phyloP scores from a whole-genome alignment of 2,113 vertebrate species.

The Gyps fulvus region DNA sequence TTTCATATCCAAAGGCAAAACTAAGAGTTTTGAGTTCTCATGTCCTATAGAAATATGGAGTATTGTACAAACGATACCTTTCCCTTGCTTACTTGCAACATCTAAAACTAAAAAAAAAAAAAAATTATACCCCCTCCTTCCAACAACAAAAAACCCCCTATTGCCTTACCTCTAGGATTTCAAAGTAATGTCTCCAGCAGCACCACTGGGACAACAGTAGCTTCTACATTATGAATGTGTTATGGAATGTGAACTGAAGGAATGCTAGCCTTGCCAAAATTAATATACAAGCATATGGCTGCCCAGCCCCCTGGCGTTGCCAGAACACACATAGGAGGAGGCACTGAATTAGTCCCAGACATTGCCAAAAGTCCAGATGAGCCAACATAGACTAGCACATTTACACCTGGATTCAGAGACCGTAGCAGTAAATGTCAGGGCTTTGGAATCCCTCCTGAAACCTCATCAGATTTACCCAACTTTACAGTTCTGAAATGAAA shows the following conservation, averaged over 20 bases:
- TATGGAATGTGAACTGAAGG: background rate
- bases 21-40: background rate
- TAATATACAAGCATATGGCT: constrained; percentile 29
- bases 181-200: background rate
- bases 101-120: background rate
- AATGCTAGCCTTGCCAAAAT: background rate
- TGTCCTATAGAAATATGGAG: background rate
- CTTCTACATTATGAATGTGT: background rate
- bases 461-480: background rate
- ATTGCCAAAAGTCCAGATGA: background rate
- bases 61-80: background rate
- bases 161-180: background rate
- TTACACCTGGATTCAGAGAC: constrained; percentile 33
- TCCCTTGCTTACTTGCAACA: background rate
- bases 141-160: background rate
- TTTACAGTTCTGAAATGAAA: background rate
- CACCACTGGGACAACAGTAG: background rate
- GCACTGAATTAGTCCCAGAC: background rate
- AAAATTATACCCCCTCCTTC: background rate
- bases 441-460: constrained; percentile 27
- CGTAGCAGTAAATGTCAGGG: background rate
- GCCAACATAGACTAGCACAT: constrained; percentile 19
- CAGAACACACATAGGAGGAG: constrained; percentile 20
- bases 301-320: background rate
- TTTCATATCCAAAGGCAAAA: background rate